These are phyloP conservation scores for Rhopalosiphum nymphaeae DNA, from an alignment of 2,888 invertebrate species.

Conservation along the genomic window DNA sequence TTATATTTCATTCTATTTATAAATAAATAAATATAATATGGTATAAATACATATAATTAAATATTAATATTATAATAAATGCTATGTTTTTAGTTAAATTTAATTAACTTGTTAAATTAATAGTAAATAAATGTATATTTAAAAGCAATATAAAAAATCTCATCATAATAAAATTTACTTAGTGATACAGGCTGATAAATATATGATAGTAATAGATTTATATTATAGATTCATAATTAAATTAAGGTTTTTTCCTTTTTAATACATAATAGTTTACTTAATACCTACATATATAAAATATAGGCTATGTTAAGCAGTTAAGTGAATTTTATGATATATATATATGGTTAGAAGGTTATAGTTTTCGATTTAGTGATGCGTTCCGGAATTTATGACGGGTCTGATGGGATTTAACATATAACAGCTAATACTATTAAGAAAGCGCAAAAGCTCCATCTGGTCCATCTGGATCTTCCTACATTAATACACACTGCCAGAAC, in stretches of 20 bases:
- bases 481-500: neutral
- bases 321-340: neutral
- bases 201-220: no score
- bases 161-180: no score
- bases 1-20: no score
- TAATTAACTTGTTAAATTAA: no score
- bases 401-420: neutral
- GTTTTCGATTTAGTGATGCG: neutral
- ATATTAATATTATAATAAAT: no score
- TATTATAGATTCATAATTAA: neutral
- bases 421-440: neutral
- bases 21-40: no score
- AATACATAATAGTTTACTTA: neutral
- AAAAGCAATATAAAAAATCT: no score
- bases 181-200: no score
- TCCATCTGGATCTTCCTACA: neutral
- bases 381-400: neutral
- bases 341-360: neutral
- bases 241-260: neutral
- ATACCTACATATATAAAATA: neutral
- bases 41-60: no score
- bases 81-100: no score
- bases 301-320: neutral
- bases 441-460: neutral
- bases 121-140: no score